Conservation (phyloP, 30 jellyfish, hydroid and myxozoan genomes). For the Nemopilema nomurai region DNA sequence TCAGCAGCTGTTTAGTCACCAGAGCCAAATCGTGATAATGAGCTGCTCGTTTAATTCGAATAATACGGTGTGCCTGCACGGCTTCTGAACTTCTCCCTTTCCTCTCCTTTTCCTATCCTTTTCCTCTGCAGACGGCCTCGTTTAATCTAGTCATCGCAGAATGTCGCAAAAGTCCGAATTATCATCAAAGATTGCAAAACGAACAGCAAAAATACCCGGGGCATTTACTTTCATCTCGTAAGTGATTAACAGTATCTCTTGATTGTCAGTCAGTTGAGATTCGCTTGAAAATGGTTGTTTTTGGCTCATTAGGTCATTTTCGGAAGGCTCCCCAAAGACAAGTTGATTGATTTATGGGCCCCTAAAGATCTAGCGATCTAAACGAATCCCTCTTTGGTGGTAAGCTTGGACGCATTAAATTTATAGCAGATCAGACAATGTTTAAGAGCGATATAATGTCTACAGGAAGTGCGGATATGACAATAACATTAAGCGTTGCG, state of each 20-base stretch:
- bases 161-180: background rate
- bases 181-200: background rate
- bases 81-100: no score
- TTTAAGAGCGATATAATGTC: background rate
- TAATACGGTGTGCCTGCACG: no score
- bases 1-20: no score
- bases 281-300: conserved; percentile 18
- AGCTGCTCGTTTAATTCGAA: no score
- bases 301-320: conserved; percentile 11
- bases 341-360: conserved; percentile 26
- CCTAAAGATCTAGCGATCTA: conserved; percentile 10
- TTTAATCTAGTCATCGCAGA: background rate
- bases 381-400: conserved; percentile 21
- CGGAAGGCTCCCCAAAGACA: background rate
- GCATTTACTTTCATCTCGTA: background rate
- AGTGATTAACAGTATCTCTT: background rate
- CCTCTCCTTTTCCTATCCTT: no score
- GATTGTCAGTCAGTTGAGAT: conserved; percentile 7
- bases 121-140: background rate
- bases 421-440: conserved; percentile 1
- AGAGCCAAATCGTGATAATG: no score
- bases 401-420: conserved; percentile 20
- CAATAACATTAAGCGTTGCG: background rate
- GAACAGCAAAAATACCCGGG: background rate
- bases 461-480: background rate